Evolutionary conservation across 2,888 invertebrate species (phyloP).

Genomic region (Ptychoptera contaminata): DNA sequence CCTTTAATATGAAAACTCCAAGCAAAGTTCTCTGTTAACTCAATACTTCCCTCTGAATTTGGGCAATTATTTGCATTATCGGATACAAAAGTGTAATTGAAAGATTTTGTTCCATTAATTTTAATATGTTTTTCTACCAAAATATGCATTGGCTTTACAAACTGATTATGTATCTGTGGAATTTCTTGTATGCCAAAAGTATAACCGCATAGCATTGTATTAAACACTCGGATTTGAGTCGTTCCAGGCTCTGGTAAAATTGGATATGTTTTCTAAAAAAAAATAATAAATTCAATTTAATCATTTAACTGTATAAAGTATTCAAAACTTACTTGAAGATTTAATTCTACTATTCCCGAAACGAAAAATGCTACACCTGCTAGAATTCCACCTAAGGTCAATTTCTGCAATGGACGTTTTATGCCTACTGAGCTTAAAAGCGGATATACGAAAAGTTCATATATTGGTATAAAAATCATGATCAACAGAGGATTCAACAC

Average conservation of each 20-base stretch:
- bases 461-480: slow-evolving; percentile 69
- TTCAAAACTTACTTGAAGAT: slow-evolving; percentile 42
- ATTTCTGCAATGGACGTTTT: slow-evolving; percentile 64
- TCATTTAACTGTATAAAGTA: slow-evolving; percentile 3
- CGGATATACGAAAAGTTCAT: slow-evolving; percentile 69
- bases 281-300: no score
- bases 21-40: slow-evolving; percentile 10
- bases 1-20: slow-evolving; percentile 20
- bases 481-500: slow-evolving; percentile 69
- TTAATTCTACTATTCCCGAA: slow-evolving; percentile 67
- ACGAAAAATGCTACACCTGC: slow-evolving; percentile 72
- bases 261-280: slow-evolving; percentile 48
- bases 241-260: slow-evolving; percentile 39
- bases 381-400: slow-evolving; percentile 74
- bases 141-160: slow-evolving; percentile 12
- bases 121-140: slow-evolving; percentile 18
- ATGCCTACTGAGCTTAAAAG: slow-evolving; percentile 49
- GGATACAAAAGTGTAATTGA: not conserved
- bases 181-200: slow-evolving; percentile 15
- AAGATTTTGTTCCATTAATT: slow-evolving; percentile 6
- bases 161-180: slow-evolving; percentile 9
- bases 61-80: not conserved
- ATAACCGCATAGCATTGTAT: slow-evolving; percentile 38
- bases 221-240: slow-evolving; percentile 55
- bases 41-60: no score